Conservation (phyloP, 2,797 vertebrate species). For the Scyliorhinus canicula region DNA sequence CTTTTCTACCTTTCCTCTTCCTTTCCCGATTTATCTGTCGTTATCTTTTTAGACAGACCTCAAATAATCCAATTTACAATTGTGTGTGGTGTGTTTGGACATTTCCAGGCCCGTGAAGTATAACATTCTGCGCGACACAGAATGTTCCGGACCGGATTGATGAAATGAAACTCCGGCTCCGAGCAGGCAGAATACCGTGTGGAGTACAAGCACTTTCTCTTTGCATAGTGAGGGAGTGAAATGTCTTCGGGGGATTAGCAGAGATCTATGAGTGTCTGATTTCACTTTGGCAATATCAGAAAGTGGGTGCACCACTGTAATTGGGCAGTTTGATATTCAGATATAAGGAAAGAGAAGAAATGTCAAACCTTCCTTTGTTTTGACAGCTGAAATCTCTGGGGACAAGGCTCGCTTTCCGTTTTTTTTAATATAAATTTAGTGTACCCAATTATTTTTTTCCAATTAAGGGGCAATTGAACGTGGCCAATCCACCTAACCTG, state of each 20-base stretch:
- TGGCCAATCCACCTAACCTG: too few species aligned
- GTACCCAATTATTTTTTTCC: too few species aligned
- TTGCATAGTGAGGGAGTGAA: not conserved
- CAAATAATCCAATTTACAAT: not conserved
- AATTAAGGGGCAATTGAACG: too few species aligned
- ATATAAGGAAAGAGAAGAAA: not conserved
- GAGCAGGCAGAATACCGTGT: too few species aligned
- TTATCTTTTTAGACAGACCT: not conserved
- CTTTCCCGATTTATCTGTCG: not conserved
- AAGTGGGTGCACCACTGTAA: not conserved
- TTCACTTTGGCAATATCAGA: not conserved
- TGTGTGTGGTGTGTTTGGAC: not conserved
- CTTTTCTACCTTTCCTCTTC: not conserved
- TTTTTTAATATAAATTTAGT: too few species aligned
- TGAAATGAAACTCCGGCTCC: not conserved
- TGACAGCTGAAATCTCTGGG: not conserved
- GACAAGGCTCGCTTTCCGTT: not conserved
- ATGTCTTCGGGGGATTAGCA: not conserved
- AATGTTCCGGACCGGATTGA: not conserved
- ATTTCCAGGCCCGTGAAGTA: not conserved
- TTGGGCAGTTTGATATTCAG: not conserved
- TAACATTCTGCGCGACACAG: not conserved
- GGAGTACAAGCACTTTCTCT: not conserved
- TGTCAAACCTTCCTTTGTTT: not conserved
- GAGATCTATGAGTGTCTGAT: not conserved